Percentiles rank a stretch among this genome's conserved stretches.
Conservation (phyloP, 2,113 vertebrate species). For the Platysternon megacephalum region DNA sequence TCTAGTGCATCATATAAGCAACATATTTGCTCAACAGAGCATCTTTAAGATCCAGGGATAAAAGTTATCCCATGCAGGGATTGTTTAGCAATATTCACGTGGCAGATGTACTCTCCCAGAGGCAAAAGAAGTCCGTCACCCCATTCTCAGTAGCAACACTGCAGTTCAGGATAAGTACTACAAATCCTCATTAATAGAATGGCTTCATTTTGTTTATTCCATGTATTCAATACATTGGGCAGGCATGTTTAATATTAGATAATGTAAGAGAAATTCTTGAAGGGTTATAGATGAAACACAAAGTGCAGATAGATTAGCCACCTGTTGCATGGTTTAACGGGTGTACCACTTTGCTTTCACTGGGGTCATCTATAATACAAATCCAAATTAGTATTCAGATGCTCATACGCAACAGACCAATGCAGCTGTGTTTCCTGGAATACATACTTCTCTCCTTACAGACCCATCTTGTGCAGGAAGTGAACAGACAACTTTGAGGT, state of each 20-base stretch:
- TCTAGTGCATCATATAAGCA: background rate
- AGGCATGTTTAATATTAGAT: background rate
- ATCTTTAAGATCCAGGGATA: background rate
- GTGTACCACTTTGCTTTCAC: background rate
- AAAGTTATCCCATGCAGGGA: background rate
- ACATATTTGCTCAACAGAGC: background rate
- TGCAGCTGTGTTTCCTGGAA: constrained; percentile 34
- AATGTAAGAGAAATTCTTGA: background rate
- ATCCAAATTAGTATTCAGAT: constrained; percentile 31
- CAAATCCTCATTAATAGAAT: background rate
- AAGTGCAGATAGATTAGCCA: background rate
- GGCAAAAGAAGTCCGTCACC: background rate
- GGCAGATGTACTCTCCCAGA: background rate
- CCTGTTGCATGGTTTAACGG: background rate
- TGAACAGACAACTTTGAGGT: constrained; percentile 19
- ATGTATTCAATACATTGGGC: background rate
- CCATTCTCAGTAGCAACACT: background rate
- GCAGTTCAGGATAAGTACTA: background rate
- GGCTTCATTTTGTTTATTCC: background rate
- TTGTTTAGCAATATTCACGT: background rate
- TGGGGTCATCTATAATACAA: constrained; percentile 29
- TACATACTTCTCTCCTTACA: background rate
- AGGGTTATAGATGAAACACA: background rate
- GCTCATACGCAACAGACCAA: constrained; percentile 1
- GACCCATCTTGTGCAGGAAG: constrained; percentile 1